A percentile compares a stretch with the other conserved stretches of the same genome.
These are phyloP conservation scores for Cyaniris semiargus DNA, from an alignment of 2,888 invertebrate genomes.

Conservation along the genomic window DNA sequence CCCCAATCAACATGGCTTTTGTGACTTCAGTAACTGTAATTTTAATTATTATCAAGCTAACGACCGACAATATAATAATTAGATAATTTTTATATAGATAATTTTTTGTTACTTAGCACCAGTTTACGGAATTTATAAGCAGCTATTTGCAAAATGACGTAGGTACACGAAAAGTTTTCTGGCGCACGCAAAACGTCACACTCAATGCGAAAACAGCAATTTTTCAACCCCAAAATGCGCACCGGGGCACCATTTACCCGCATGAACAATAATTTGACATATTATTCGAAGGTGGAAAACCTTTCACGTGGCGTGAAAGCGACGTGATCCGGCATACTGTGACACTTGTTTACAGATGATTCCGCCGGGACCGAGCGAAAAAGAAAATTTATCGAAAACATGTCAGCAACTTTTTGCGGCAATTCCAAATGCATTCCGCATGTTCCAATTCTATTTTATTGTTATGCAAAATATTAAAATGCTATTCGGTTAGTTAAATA, in stretches of 20 bases:
- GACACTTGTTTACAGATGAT: constrained; percentile 27
- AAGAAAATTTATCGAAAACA: background rate
- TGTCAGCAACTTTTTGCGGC: background rate
- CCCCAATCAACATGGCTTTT: background rate
- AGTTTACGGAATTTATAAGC: too few species aligned
- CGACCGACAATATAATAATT: too few species aligned
- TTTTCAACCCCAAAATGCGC: background rate
- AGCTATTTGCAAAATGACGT: background rate
- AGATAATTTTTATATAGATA: too few species aligned
- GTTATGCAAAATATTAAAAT: background rate
- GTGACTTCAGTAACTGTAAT: background rate
- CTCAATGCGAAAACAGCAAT: background rate
- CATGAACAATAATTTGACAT: constrained; percentile 11
- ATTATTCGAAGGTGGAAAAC: background rate
- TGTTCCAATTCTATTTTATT: constrained; percentile 1
- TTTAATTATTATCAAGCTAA: too few species aligned
- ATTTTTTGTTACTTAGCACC: too few species aligned
- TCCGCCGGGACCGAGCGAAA: constrained; percentile 6
- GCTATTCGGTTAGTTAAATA: background rate
- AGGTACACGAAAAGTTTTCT: background rate
- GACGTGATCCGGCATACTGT: constrained; percentile 14
- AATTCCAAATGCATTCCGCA: background rate
- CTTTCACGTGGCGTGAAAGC: constrained; percentile 19
- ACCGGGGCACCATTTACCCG: constrained; percentile 1
- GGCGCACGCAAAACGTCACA: background rate